A percentile compares a stretch with the other conserved stretches of the same genome.
Conservation (phyloP, 2,113 vertebrate genomes). For the Percopsis transmontana region DNA sequence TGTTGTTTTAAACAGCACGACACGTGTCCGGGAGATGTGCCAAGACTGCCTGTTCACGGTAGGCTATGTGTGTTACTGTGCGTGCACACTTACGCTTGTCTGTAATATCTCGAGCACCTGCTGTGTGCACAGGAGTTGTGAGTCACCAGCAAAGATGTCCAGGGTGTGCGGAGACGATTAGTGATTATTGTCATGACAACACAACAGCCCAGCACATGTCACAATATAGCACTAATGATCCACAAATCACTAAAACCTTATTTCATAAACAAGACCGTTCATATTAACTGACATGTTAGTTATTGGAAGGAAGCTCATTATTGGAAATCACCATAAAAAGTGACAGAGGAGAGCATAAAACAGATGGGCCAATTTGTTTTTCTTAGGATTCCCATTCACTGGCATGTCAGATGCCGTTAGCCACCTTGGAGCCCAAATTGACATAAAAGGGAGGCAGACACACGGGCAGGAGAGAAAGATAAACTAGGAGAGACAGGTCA, state of each 20-base stretch:
- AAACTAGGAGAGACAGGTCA: slow-evolving; percentile 1
- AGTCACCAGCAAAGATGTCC: slow-evolving; percentile 46
- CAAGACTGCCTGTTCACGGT: slow-evolving; percentile 19
- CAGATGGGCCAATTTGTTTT: not conserved
- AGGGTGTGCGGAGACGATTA: slow-evolving; percentile 35
- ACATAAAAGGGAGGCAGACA: not conserved
- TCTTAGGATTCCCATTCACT: too few relatives aligned
- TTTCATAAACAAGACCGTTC: not conserved
- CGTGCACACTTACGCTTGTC: not conserved
- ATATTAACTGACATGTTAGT: slow-evolving; percentile 26
- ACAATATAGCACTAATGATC: slow-evolving; percentile 25
- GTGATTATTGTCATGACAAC: slow-evolving; percentile 22
- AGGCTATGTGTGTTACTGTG: not conserved
- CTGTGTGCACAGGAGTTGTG: slow-evolving; percentile 21
- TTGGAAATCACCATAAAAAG: not conserved
- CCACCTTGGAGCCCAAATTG: too few relatives aligned
- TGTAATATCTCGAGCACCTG: slow-evolving; percentile 7
- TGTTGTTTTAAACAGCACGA: slow-evolving; percentile 34
- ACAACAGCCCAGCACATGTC: slow-evolving; percentile 2
- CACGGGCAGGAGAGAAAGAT: not conserved
- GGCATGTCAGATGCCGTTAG: too few relatives aligned
- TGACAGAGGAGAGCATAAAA: slow-evolving; percentile 10
- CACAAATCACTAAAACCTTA: not conserved
- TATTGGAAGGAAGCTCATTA: slow-evolving; percentile 18
- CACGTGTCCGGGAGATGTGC: slow-evolving; percentile 32